Percentiles rank a stretch among this genome's conserved stretches.
Evolutionary conservation across 2,888 invertebrate species (phyloP).

Genomic region (Zaprionus lineosus): DNA sequence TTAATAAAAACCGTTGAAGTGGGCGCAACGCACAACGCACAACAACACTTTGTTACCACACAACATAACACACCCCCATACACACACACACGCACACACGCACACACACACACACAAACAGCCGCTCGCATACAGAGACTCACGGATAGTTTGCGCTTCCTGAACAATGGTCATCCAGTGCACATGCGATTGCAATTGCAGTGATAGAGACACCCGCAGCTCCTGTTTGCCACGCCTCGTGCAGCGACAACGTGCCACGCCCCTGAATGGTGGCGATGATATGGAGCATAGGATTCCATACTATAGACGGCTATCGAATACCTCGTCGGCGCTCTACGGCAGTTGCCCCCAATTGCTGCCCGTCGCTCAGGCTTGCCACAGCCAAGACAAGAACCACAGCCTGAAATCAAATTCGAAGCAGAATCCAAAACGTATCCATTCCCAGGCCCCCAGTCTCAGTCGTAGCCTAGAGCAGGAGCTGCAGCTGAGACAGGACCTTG

Average conservation of each 20-base stretch:
- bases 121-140: too few species aligned
- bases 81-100: constrained; percentile 7
- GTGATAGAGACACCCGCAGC: constrained; percentile 77
- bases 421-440: constrained; percentile 24
- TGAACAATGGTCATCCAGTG: constrained; percentile 81
- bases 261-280: constrained; percentile 65
- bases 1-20: constrained; percentile 51
- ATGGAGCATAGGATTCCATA: constrained; percentile 75
- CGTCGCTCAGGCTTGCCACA: constrained; percentile 18
- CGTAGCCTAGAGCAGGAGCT: constrained; percentile 4
- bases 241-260: constrained; percentile 38
- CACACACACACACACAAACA: constrained; percentile 6
- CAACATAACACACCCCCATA: background rate
- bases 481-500: constrained; percentile 9
- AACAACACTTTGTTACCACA: background rate
- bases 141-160: constrained; percentile 8
- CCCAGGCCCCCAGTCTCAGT: constrained; percentile 1
- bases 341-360: constrained; percentile 80
- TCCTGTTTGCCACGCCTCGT: constrained; percentile 49
- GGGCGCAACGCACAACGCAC: constrained; percentile 16
- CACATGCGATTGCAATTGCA: constrained; percentile 81
- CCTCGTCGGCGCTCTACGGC: constrained; percentile 79
- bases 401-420: constrained; percentile 2
- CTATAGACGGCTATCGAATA: constrained; percentile 78
- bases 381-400: constrained; percentile 3